Evolutionary conservation across 2,113 vertebrate genomes (phyloP).

Genomic region (Oxyura jamaicensis): DNA sequence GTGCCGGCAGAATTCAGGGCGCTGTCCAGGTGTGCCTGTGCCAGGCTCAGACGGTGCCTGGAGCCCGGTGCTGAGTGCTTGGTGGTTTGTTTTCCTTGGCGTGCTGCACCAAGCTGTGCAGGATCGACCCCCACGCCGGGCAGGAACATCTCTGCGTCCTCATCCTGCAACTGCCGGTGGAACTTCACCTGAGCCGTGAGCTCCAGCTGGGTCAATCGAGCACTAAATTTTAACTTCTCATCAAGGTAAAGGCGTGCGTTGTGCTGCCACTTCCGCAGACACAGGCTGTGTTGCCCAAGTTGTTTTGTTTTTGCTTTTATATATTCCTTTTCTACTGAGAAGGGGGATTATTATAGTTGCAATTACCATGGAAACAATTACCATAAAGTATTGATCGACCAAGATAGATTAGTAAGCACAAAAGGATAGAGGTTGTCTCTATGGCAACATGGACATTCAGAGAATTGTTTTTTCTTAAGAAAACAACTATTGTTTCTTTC

Average conservation of each 20-base stretch:
- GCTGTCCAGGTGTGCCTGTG: too few relatives aligned
- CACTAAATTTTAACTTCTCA: background rate
- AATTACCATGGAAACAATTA: constrained; percentile 79
- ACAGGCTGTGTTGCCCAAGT: background rate
- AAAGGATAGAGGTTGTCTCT: constrained; percentile 71
- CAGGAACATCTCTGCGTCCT: background rate
- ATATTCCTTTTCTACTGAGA: background rate
- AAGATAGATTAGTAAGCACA: constrained; percentile 71
- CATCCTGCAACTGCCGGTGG: background rate
- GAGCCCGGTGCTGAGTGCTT: background rate
- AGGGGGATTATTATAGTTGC: constrained; percentile 54
- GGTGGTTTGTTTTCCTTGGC: background rate
- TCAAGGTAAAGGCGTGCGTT: background rate
- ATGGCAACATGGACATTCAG: constrained; percentile 73
- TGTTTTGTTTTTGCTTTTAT: background rate
- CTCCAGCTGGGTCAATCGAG: background rate
- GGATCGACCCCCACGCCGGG: background rate
- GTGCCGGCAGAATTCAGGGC: too few relatives aligned
- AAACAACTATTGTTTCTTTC: constrained; percentile 41
- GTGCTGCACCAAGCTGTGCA: rapidly evolving
- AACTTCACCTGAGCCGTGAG: background rate
- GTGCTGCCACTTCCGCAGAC: background rate
- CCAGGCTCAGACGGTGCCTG: too few relatives aligned
- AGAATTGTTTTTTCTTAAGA: background rate
- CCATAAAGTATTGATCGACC: constrained; percentile 75